Conservation (phyloP, 1,140 invertebrate species). For the Calliopsis andreniformis region DNA sequence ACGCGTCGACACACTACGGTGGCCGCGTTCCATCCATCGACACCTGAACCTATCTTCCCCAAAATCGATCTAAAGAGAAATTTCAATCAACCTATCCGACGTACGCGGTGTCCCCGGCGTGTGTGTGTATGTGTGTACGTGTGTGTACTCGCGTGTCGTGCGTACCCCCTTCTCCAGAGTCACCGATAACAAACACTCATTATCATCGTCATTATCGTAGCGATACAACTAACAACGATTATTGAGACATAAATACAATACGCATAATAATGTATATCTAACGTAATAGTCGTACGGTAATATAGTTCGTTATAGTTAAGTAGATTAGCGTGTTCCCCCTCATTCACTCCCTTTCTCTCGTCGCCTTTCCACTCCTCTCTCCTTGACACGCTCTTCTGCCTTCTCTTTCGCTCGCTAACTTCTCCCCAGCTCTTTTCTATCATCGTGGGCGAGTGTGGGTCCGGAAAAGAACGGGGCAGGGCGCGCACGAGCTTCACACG, state of each 20-base stretch:
- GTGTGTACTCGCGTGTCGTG: slow-evolving; percentile 25
- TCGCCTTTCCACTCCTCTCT: slow-evolving; percentile 4
- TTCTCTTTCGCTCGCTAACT: slow-evolving; percentile 9
- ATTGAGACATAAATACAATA: slow-evolving; percentile 79
- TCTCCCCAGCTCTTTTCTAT: slow-evolving; percentile 2
- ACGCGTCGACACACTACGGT: slow-evolving; percentile 46
- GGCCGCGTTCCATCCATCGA: too few species aligned
- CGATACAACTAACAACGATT: slow-evolving; percentile 79
- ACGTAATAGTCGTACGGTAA: slow-evolving; percentile 74
- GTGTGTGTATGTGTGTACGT: slow-evolving; percentile 10
- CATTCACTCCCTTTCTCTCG: slow-evolving; percentile 25
- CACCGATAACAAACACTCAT: slow-evolving; percentile 46
- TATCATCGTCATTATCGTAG: slow-evolving; percentile 66
- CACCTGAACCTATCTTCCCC: too few species aligned
- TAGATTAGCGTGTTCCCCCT: slow-evolving; percentile 73
- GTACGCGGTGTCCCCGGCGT: background rate
- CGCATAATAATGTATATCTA: slow-evolving; percentile 75
- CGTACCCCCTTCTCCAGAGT: slow-evolving; percentile 29
- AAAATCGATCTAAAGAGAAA: too few species aligned
- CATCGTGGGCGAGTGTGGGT: too few species aligned
- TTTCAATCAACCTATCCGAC: too few species aligned
- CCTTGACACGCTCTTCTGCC: background rate
- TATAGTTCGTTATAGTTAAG: slow-evolving; percentile 75
- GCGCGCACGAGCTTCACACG: background rate
- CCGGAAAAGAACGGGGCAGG: slow-evolving; percentile 29